Base-by-base conservation (phyloP, 2,113 vertebrate species). In the Anas platyrhynchos region DNA sequence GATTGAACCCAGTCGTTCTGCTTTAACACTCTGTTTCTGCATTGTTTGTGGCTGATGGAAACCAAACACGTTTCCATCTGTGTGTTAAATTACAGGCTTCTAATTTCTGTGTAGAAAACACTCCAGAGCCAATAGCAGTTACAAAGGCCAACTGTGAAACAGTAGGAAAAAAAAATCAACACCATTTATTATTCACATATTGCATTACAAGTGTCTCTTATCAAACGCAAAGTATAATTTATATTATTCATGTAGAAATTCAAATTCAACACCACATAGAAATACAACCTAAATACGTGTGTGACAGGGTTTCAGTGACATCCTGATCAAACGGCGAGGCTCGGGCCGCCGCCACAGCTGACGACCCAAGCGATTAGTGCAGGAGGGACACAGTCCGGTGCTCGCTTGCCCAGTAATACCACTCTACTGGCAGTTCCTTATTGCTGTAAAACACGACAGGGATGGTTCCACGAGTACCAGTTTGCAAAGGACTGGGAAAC, bases 141-240 rank as follows among this genome's bases (percentile, higher is more conserved):
- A 98, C 96, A 98, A 98, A 98, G 97, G 97, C 97, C 96, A 96
- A 98, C 96, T 97, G 97, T 98, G 98, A 98, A 98, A 97, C 94
- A 96, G 97, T 83, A 98, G 97, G 97, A 96, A 97, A 97, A 56
- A 96, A 97, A 95, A 97, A 97, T 94, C 97, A 97, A 98, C 97
- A 96, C 93, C 96, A 97, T 93, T 96, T 93, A 97, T 97, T 98
- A 98, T 98, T 98, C 98, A 98, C 98, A 98, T 91, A 97, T 96
- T 97, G 97, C 96, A 97, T 97, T 94, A 93, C 89, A 97, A 97
- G 93, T 96, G 96, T 95, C 95, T 96, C 92, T 95, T 94, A 56
- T 91, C 84, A 94, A 96, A 96, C 85, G 68, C 96, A 86, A 96
- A 97, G 94, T 95, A 97, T 97, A 96, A 98, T 95, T 97, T 97